Evolutionary conservation across 2,888 invertebrate genomes (phyloP).

Genomic region (Globia sparganii): DNA sequence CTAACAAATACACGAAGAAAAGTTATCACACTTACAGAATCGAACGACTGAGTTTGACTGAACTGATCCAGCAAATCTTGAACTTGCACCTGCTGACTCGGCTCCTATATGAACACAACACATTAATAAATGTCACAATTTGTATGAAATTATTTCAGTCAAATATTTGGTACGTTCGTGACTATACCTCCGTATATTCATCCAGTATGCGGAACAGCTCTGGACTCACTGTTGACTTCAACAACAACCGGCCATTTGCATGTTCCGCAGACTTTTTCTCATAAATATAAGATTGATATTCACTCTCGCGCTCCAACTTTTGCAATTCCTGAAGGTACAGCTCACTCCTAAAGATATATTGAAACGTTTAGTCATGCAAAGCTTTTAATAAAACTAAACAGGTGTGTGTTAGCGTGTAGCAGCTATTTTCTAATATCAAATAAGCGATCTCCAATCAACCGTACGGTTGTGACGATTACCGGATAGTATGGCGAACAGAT

Average conservation of each 20-base stretch:
- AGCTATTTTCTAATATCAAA: conserved; percentile 47
- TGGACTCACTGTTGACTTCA: conserved; percentile 47
- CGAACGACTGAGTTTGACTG: conserved; percentile 49
- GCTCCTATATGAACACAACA: conserved; percentile 53
- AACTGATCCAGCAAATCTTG: conserved; percentile 58
- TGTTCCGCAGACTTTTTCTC: conserved; percentile 72
- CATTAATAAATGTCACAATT: not conserved
- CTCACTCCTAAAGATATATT: conserved; percentile 73
- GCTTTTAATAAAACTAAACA: conserved; percentile 1
- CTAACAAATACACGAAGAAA: not conserved
- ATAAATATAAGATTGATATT: conserved; percentile 63
- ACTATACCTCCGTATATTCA: conserved; percentile 74
- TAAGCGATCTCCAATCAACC: conserved; percentile 50
- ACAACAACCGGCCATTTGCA: conserved; percentile 56
- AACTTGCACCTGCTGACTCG: conserved; percentile 51
- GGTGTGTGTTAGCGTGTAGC: conserved; percentile 51
- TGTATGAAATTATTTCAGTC: not conserved
- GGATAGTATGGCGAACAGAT: conserved; percentile 20
- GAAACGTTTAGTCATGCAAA: conserved; percentile 7
- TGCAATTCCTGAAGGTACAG: conserved; percentile 69
- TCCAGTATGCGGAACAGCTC: conserved; percentile 69
- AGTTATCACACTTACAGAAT: conserved; percentile 56
- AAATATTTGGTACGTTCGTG: not conserved
- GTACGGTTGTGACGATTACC: conserved; percentile 40
- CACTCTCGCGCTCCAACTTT: conserved; percentile 71